Evolutionary conservation across 1,140 invertebrate genomes (phyloP).

Genomic region (Drosophila ironensis): DNA sequence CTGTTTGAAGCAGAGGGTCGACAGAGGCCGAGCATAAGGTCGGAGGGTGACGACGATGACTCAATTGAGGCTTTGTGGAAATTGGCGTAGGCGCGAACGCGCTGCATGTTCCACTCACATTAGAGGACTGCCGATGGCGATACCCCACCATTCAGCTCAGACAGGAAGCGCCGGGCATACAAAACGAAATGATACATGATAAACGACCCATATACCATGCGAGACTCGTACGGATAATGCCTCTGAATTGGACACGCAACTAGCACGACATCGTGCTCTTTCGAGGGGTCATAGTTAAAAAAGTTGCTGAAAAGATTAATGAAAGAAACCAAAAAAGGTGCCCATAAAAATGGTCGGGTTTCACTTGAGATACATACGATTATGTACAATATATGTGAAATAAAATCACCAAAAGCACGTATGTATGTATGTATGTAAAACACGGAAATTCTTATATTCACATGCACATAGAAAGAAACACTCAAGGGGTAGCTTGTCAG

Average conservation of each 20-base stretch:
- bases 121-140: constrained; percentile 32
- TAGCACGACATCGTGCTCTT: constrained; percentile 10
- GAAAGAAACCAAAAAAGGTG: neutral
- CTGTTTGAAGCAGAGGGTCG: neutral
- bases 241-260: constrained; percentile 43
- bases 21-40: constrained; percentile 8
- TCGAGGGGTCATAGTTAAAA: constrained; percentile 21
- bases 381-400: no score
- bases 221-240: constrained; percentile 51
- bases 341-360: neutral
- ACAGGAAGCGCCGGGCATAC: constrained; percentile 53
- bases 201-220: constrained; percentile 32
- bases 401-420: neutral
- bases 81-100: constrained; percentile 28
- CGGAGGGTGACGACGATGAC: constrained; percentile 45
- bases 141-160: constrained; percentile 8
- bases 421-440: neutral
- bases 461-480: no score
- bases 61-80: constrained; percentile 51
- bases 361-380: constrained; percentile 3
- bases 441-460: no score
- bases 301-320: neutral
- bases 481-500: no score
- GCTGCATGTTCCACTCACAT: constrained; percentile 67
- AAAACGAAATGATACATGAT: constrained; percentile 57